phyloP scores from a whole-genome alignment of 1,140 invertebrate species.

The Oryctes rhinoceros region DNA sequence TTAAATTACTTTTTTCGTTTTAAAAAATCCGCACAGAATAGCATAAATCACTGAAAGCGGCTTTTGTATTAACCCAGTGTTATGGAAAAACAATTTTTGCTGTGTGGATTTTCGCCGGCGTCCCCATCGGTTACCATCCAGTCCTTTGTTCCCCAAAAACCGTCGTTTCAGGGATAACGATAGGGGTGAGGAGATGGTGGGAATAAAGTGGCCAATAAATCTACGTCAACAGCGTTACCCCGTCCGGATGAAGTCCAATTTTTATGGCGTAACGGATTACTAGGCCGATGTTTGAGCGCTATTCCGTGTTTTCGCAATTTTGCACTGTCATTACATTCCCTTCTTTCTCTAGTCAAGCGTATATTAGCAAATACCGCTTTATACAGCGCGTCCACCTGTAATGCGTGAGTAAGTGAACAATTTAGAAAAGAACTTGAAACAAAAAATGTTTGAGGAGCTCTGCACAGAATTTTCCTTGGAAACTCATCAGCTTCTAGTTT shows the following conservation, averaged over 20 bases:
- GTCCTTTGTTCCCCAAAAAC: not conserved
- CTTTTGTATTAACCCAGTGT: conserved; percentile 8
- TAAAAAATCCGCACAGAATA: not conserved
- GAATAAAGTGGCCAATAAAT: conserved; percentile 17
- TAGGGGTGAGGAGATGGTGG: not conserved
- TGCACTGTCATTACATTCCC: conserved; percentile 14
- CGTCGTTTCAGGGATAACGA: not conserved
- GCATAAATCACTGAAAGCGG: not conserved
- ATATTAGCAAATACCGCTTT: too few relatives aligned
- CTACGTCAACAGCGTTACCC: not conserved
- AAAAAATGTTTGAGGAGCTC: too few relatives aligned
- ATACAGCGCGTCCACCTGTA: too few relatives aligned
- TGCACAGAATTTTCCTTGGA: too few relatives aligned
- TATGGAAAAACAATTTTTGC: conserved; percentile 19
- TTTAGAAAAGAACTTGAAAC: too few relatives aligned
- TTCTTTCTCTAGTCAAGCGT: not conserved
- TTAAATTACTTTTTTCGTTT: not conserved
- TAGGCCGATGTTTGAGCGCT: conserved; percentile 8
- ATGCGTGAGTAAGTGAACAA: too few relatives aligned
- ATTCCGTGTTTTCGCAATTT: conserved; percentile 1
- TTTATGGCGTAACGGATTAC: conserved; percentile 8
- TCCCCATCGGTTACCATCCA: not conserved
- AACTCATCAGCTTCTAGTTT: too few relatives aligned
- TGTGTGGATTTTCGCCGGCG: not conserved
- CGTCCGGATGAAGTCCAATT: conserved; percentile 3